These are phyloP conservation scores for Brenthis daphne DNA, from an alignment of 2,888 invertebrate species.

Conservation along the genomic window DNA sequence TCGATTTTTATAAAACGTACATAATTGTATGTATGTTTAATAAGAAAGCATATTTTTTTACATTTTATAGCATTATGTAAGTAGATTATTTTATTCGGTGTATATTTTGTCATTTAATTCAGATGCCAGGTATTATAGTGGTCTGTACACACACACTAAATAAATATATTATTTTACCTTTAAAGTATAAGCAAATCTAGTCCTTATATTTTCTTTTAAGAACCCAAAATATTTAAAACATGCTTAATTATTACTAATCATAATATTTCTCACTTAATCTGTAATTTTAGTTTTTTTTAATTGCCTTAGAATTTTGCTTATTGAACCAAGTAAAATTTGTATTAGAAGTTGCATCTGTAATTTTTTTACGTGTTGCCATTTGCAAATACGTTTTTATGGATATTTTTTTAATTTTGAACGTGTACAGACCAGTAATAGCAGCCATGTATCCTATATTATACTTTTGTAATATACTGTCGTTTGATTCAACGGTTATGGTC, in stretches of 20 bases:
- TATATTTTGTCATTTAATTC: conserved; percentile 3
- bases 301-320: no score
- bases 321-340: neutral
- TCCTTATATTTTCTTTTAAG: neutral
- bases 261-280: no score
- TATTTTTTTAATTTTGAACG: conserved; percentile 19
- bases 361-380: neutral
- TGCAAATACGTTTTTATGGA: neutral
- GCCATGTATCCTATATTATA: conserved; percentile 52
- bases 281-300: no score
- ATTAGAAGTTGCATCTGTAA: neutral
- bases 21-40: neutral
- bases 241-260: neutral
- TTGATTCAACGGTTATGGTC: conserved; percentile 73
- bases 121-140: conserved; percentile 30
- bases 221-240: neutral
- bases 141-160: conserved; percentile 24
- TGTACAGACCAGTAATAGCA: conserved; percentile 30
- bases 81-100: conserved; percentile 5
- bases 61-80: conserved; percentile 4
- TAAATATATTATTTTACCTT: neutral
- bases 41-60: conserved; percentile 9
- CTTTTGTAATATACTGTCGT: conserved; percentile 68
- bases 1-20: neutral
- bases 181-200: neutral